Base-by-base conservation (phyloP, 2,888 invertebrate genomes). In the Athalia circularis region DNA sequence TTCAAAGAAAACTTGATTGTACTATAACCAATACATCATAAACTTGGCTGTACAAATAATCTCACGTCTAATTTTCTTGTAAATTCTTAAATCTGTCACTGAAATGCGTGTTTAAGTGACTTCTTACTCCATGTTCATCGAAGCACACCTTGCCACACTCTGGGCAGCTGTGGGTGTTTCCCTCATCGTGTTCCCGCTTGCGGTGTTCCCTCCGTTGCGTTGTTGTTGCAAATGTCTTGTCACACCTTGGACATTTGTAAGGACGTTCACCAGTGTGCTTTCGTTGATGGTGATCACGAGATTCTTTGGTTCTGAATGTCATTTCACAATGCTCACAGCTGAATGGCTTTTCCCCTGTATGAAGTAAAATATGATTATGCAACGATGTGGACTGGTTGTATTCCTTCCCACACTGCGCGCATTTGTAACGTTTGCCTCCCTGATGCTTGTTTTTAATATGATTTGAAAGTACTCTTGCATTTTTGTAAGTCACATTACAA, bases 401-500 rank as follows among this genome's bases (percentile, higher is more conserved):
- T 62, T 78, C 78, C 29, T 78, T 78, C 9, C 78, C 78, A 57
- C 78, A 78, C 48, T 78, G 78, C 7, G 78, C 78, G 47, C 78
- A 78, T 57, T 78, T 78, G 72, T 78, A 78, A 15, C 78, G 72
- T n/a, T 78, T 78, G 13, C 78, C 78, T 15, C 78, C 78, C 65
- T 78, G 62, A 54, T 78, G 78, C 45, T 78, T 78, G 15, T 78
- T 78, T 15, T 78, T 78, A 11, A 78, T 57, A 62, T 78, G 78
- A 43, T 72, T 78, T 0, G 78, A 78, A 8, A 78, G 65, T 47
- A 78, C 78, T 15, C 78, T 43, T 5, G 78, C 78, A 72, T 78
- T 78, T 54, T 78, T 78, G 64, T 74, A 78, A 29, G 78, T 78
- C n/a, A 78, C 52, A 11, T 78, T 62, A 47, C 78, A 78, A 47